These are phyloP conservation scores for Meloe dianella DNA, from an alignment of 2,888 invertebrate genomes.

Conservation along the genomic window DNA sequence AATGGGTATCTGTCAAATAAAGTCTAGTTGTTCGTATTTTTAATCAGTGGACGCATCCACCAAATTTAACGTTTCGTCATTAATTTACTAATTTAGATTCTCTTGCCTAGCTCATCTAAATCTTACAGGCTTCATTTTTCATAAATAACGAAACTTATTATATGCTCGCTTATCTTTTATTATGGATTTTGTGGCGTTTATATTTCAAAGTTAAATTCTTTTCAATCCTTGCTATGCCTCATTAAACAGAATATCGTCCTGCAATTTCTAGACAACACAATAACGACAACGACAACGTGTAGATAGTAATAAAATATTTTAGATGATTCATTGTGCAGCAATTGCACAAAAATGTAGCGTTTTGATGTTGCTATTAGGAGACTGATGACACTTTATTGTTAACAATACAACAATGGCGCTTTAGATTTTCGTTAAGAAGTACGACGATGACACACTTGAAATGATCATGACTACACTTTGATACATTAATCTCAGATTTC, in stretches of 20 bases:
- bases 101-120: too few species aligned
- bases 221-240: not conserved
- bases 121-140: too few species aligned
- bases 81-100: not conserved
- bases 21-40: not conserved
- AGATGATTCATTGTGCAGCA: not conserved
- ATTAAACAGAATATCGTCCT: not conserved
- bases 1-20: not conserved
- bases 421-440: not conserved
- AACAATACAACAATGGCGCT: not conserved
- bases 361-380: not conserved
- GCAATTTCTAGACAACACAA: not conserved
- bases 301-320: not conserved
- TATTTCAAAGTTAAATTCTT: not conserved
- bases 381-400: conserved; percentile 1
- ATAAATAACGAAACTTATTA: not conserved
- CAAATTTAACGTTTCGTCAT: not conserved
- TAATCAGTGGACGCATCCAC: not conserved
- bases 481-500: not conserved
- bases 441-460: not conserved
- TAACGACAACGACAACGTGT: not conserved
- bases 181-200: not conserved
- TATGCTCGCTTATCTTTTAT: not conserved
- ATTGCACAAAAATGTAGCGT: not conserved
- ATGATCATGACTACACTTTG: not conserved